Conservation (phyloP, 2,888 invertebrate species). For the Orchestes rusci region DNA sequence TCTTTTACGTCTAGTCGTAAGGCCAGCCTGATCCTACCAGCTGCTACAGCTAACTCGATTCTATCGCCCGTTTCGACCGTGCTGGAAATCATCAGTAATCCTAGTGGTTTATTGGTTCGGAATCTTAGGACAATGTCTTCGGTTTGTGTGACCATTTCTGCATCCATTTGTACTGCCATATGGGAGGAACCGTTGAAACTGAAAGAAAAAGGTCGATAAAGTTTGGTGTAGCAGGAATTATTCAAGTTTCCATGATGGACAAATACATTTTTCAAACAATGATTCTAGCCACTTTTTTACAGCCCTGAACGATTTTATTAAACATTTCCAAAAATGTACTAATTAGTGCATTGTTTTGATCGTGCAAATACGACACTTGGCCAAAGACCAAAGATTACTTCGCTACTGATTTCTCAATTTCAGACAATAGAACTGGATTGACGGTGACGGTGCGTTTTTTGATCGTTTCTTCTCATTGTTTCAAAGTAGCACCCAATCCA, state of each 20-base stretch:
- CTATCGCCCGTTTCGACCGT: constrained; percentile 73
- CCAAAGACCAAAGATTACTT: no score
- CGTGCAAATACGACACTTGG: no score
- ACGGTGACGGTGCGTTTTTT: no score
- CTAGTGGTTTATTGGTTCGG: constrained; percentile 71
- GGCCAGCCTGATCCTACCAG: constrained; percentile 74
- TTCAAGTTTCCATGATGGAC: not conserved
- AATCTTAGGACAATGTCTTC: constrained; percentile 85
- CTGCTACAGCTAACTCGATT: constrained; percentile 77
- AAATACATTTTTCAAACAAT: no score
- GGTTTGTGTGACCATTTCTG: constrained; percentile 59
- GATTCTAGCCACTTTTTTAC: no score
- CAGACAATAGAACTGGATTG: no score
- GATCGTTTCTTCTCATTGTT: no score
- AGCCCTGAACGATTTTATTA: no score
- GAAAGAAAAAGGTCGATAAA: constrained; percentile 6
- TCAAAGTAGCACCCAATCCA: no score
- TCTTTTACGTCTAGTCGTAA: constrained; percentile 68
- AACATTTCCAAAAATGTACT: no score
- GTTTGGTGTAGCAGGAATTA: not conserved
- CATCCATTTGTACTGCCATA: constrained; percentile 48
- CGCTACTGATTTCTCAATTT: no score
- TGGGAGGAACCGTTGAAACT: constrained; percentile 86
- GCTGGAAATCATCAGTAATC: constrained; percentile 72
- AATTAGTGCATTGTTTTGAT: no score